Evolutionary conservation across 2,888 invertebrate species (phyloP), one percentile per base, ranked within the genome.

Genomic region (Celastrina argiolus): DNA sequence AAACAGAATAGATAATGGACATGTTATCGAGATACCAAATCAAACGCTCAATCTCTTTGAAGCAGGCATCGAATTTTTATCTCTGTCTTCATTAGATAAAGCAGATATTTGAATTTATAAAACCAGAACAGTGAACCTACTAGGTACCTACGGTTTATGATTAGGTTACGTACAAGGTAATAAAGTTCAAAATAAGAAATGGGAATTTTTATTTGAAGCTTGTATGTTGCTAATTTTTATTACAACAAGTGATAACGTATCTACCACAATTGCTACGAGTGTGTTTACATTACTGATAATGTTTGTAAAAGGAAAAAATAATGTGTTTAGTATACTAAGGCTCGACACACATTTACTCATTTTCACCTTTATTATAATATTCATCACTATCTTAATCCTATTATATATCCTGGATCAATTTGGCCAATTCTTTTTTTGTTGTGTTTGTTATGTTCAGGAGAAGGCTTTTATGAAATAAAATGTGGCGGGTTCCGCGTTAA

Each of bases 251-350:
- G 51, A 51, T 51, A 51, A 51, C 12, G 22, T 22, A 51, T 51
- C 51, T 51, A 51, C 51, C 51, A 51, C 51, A 51, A 12, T 51
- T 51, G 12, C 51, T 22, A 18, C n/a, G n/a, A n/a, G n/a, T n/a
- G n/a, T 18, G 51, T 26, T 51, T 51, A 26, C 51, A 22, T 22
- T 22, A 5, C 22, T 26, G 22, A 51, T 51, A 26, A 45, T 26
- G 22, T 51, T 22, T 51, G 22, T 10, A 26, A 12, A 51, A 51
- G 26, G 51, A 51, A 51, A 51, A 51, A 51, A n/a, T n/a, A n/a
- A n/a, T n/a, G n/a, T n/a, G n/a, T n/a, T n/a, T n/a, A n/a, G n/a
- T n/a, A n/a, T n/a, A n/a, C n/a, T n/a, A n/a, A n/a, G n/a, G n/a
- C n/a, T n/a, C n/a, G n/a, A 26, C 51, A 26, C 4, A 10, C 22